Conservation (phyloP, 2,113 vertebrate species). For the Piliocolobus tephrosceles region DNA sequence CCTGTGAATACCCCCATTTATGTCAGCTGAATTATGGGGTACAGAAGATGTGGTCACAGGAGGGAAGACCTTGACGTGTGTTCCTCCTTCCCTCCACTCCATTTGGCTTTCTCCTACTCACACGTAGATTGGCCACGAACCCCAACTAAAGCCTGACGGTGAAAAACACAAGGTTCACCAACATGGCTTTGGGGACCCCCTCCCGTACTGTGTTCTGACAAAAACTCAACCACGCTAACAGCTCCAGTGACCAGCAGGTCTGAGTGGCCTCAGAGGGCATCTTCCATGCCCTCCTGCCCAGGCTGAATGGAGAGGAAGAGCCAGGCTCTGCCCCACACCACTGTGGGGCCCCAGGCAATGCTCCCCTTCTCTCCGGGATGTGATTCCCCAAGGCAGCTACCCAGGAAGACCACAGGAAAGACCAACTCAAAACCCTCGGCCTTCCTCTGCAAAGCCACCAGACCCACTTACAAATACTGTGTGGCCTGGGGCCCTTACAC, state of each 20-base stretch:
- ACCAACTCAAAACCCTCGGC: not conserved
- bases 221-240: not conserved
- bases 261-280: rapidly evolving
- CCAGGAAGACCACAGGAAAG: not conserved
- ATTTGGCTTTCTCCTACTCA: not conserved
- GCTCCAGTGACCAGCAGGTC: not conserved
- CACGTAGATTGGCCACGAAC: rapidly evolving
- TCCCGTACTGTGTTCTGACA: not conserved
- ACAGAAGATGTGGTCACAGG: not conserved
- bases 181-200: not conserved
- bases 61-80: not conserved
- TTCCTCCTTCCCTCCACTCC: not conserved
- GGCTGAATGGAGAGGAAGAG: rapidly evolving
- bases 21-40: not conserved
- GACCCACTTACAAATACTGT: rapidly evolving
- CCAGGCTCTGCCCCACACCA: not conserved
- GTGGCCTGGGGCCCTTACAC: rapidly evolving
- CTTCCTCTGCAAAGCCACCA: not conserved
- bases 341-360: not conserved
- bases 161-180: not conserved
- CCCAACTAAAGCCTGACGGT: not conserved
- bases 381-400: not conserved
- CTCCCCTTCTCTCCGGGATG: not conserved
- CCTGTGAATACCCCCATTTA: rapidly evolving
- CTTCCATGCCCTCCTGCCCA: not conserved